phyloP scores from a whole-genome alignment of 2,888 invertebrate genomes.

The Caenorhabditis imperialis region DNA sequence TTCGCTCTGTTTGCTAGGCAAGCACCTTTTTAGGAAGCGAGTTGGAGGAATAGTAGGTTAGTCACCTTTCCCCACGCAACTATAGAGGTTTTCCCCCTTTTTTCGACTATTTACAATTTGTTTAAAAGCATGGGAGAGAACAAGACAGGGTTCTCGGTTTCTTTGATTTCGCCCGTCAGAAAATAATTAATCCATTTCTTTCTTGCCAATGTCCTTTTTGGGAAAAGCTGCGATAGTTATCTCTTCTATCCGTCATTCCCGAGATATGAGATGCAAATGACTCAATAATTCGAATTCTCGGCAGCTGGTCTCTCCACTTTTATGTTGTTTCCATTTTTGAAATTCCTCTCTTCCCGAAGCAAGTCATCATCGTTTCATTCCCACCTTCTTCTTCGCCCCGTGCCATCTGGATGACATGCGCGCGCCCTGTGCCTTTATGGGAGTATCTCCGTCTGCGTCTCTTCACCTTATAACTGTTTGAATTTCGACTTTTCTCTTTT shows the following conservation, averaged over 20 bases:
- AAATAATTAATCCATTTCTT: conserved; percentile 40
- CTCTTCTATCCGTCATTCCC: conserved; percentile 6
- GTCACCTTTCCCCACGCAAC: conserved; percentile 3
- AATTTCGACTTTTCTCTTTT: conserved; percentile 39
- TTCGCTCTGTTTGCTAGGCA: conserved; percentile 17
- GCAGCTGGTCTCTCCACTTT: conserved; percentile 20
- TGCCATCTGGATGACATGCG: conserved; percentile 54
- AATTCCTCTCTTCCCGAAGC: conserved; percentile 12
- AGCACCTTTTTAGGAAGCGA: conserved; percentile 21
- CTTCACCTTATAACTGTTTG: conserved; percentile 37
- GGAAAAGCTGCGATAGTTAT: conserved; percentile 43
- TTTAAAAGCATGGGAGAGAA: too few species aligned
- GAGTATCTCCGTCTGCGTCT: conserved; percentile 31
- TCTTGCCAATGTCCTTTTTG: conserved; percentile 20
- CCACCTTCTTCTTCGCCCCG: conserved; percentile 13
- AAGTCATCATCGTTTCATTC: neutral
- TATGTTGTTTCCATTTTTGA: conserved; percentile 11
- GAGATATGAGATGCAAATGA: conserved; percentile 2
- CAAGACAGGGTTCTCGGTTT: neutral
- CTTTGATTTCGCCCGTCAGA: neutral
- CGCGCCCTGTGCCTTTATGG: conserved; percentile 41
- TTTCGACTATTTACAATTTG: neutral
- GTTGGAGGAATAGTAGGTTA: neutral
- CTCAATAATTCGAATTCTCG: conserved; percentile 27
- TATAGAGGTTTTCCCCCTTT: neutral